Evolutionary conservation across 2,888 invertebrate genomes (phyloP).

Genomic region (Parnassius glacialis): DNA sequence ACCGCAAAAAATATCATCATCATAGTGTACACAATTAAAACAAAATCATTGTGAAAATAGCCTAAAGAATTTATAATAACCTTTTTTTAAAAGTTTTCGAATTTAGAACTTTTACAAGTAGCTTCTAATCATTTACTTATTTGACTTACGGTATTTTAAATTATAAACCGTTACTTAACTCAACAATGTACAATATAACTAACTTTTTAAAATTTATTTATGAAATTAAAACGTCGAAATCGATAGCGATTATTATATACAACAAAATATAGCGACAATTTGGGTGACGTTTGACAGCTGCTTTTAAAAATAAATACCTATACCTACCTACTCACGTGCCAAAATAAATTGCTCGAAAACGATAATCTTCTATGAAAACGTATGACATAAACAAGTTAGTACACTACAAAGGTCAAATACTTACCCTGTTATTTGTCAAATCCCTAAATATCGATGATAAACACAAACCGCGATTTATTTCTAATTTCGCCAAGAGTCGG

Average conservation of each 20-base stretch:
- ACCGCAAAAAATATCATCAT: no score
- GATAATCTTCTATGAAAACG: slow-evolving; percentile 58
- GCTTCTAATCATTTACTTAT: slow-evolving; percentile 6
- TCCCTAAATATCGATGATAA: slow-evolving; percentile 75
- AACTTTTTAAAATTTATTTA: slow-evolving; percentile 2
- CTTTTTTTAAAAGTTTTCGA: no score
- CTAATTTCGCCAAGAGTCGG: slow-evolving; percentile 82
- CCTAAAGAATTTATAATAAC: no score
- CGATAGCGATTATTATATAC: slow-evolving; percentile 4
- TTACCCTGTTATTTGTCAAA: slow-evolving; percentile 75
- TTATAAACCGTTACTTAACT: slow-evolving; percentile 10
- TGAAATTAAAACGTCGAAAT: not conserved
- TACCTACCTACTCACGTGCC: slow-evolving; percentile 55
- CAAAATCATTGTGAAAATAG: no score
- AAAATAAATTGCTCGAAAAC: slow-evolving; percentile 49
- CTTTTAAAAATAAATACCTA: slow-evolving; percentile 44
- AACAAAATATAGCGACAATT: slow-evolving; percentile 43
- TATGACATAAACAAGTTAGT: slow-evolving; percentile 36
- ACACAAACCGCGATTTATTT: slow-evolving; percentile 81
- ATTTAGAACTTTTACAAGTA: slow-evolving; percentile 1
- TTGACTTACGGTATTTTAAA: slow-evolving; percentile 8
- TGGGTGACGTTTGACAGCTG: slow-evolving; percentile 68
- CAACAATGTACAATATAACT: not conserved
- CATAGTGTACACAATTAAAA: no score
- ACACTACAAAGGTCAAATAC: slow-evolving; percentile 44